Evolutionary conservation across 2,888 invertebrate species (phyloP), one percentile per base, ranked within the genome.

Genomic region (Epistrophella euchroma): DNA sequence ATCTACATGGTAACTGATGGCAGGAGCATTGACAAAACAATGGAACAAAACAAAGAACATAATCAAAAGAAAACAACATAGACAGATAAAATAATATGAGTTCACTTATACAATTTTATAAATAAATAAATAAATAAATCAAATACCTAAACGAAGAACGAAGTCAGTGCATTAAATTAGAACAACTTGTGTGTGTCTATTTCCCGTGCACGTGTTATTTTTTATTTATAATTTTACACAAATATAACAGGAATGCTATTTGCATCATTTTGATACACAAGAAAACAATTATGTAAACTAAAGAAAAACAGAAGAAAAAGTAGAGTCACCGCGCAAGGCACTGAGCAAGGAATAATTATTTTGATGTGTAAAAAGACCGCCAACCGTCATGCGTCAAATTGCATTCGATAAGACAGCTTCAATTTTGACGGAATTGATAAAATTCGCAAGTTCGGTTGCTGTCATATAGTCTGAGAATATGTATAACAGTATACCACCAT

Each of bases 11-110:
- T 75, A 64, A 84, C 78, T 22, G 32, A 72, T 25, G 75, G 80
- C 56, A 71, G 58, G 72, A 71, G 71, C 43, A 66, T 32, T 75
- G 79, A 37, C 73, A 66, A 79, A 78, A 77, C 77, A 64, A 6
- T 64, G 37, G 68, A 78, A 55, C 83, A 79, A 58, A 75, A 84
- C 79, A 84, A 79, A 70, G 22, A 70, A 32, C 19, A 71, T n/a
- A 76, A 19, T 37, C 45, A 56, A 66, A 47, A 71, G 11, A 56
- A 11, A 32, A 55, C 19, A 52, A 15, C 10, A 68, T 25, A 60
- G 11, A 64, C 19, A 25, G 45, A 37, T 60, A 35, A 70, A 76
- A 55, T 71, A 75, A 55, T 76, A 55, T 64, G 32, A 45, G 28
- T 56, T 62, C 32, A 56, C 66, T 70, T 66, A n/a, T n/a, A 56